A percentile compares a stretch with the other conserved stretches of the same genome.
These are phyloP conservation scores for Hybos culiciformis DNA, from an alignment of 2,888 invertebrate species.

Conservation along the genomic window DNA sequence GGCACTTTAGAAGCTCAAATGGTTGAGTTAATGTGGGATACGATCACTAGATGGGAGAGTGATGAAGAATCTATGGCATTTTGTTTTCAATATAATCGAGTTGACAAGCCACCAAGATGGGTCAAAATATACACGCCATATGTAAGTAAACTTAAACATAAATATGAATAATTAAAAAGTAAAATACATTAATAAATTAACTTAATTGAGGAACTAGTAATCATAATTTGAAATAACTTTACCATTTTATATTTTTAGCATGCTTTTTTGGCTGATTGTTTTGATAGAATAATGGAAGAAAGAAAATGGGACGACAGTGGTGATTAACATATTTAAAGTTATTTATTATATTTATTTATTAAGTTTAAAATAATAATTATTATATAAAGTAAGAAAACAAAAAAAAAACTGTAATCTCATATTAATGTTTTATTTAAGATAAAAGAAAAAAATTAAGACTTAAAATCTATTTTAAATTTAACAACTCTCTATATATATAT, in stretches of 20 bases:
- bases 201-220: background rate
- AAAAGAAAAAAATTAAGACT: no score
- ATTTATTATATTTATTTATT: no score
- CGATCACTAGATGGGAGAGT: constrained; percentile 70
- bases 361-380: no score
- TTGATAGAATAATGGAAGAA: constrained; percentile 90
- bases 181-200: no score
- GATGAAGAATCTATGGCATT: constrained; percentile 90
- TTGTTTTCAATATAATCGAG: constrained; percentile 70
- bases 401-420: no score
- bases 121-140: constrained; percentile 80
- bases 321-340: constrained; percentile 46
- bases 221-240: background rate
- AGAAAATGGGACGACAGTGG: constrained; percentile 72
- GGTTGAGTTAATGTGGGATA: constrained; percentile 72
- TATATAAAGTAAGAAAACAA: no score
- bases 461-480: no score
- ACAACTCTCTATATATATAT: no score
- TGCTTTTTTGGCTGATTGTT: constrained; percentile 56
- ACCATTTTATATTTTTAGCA: constrained; percentile 20
- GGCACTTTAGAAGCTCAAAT: constrained; percentile 65
- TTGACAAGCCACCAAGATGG: constrained; percentile 67
- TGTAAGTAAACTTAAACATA: constrained; percentile 43
- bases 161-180: background rate
- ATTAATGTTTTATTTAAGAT: no score